These are phyloP conservation scores for Tetrao urogallus DNA, from an alignment of 2,113 vertebrate genomes.

Conservation along the genomic window DNA sequence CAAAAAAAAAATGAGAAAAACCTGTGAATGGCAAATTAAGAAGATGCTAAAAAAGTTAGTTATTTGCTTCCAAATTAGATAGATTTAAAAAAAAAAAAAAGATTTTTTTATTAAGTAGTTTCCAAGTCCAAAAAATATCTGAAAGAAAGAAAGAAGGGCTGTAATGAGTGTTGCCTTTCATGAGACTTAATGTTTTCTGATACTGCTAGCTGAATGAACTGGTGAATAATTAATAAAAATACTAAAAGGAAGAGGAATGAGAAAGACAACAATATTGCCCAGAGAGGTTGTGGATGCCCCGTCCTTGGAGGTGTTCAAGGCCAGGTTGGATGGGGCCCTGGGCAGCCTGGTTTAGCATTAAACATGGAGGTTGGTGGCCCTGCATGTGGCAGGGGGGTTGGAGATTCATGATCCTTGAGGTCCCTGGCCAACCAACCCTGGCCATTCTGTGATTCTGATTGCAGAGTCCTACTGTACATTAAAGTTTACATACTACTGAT, in stretches of 20 bases:
- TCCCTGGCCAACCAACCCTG: no score
- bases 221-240: constrained; percentile 2
- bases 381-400: no score
- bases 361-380: no score
- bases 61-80: not conserved
- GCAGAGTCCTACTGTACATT: fast-evolving
- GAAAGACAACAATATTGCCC: not conserved
- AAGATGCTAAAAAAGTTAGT: not conserved
- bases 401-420: no score
- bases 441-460: no score
- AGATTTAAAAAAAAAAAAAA: not conserved
- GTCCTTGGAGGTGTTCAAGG: no score
- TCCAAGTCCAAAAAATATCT: not conserved
- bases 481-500: not conserved
- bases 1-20: not conserved
- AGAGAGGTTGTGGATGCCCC: no score
- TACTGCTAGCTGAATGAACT: not conserved
- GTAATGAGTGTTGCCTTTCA: not conserved
- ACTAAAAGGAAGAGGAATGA: not conserved
- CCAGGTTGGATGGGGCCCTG: no score
- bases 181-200: not conserved
- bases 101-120: not conserved
- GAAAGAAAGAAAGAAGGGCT: not conserved
- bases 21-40: not conserved
- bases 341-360: no score